Conservation (phyloP, 2,797 vertebrate genomes). For the Babyrousa celebensis region DNA sequence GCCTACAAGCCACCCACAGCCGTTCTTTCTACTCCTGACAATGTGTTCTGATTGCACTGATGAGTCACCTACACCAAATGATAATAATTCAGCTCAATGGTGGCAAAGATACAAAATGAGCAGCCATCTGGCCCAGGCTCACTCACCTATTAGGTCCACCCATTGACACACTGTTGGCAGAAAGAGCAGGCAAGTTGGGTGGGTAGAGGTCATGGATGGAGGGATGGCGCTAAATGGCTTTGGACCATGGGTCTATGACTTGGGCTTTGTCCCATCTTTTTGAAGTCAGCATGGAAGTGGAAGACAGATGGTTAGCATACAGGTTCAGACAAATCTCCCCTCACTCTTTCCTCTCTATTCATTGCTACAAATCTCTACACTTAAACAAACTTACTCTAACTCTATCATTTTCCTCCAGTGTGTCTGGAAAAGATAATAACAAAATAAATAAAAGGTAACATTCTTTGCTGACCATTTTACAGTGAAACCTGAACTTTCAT, state of each 20-base stretch:
- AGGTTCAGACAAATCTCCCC: not conserved
- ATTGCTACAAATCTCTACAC: not conserved
- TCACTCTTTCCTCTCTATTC: not conserved
- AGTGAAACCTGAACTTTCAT: not conserved
- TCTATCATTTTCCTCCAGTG: not conserved
- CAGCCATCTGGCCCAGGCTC: slow-evolving; percentile 55
- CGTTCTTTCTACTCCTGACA: slow-evolving; percentile 21
- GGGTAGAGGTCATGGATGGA: not conserved
- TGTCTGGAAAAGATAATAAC: not conserved
- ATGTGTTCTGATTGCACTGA: slow-evolving; percentile 61
- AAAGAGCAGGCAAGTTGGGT: slow-evolving; percentile 30
- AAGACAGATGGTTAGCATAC: not conserved
- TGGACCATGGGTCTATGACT: not conserved
- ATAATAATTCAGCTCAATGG: slow-evolving; percentile 81
- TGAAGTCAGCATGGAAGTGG: not conserved
- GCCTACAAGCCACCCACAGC: slow-evolving; percentile 62
- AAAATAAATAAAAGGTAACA: slow-evolving; percentile 63
- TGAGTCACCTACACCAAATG: slow-evolving; percentile 81
- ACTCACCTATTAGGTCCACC: slow-evolving; percentile 29
- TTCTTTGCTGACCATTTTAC: not conserved
- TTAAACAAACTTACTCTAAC: not conserved
- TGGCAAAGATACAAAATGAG: slow-evolving; percentile 56
- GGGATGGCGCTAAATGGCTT: not conserved
- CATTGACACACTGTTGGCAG: not conserved
- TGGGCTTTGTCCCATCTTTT: not conserved